A percentile compares a stretch with the other conserved stretches of the same genome.
Conservation (phyloP, 2,888 invertebrate genomes). For the Ernsta delagoae region DNA sequence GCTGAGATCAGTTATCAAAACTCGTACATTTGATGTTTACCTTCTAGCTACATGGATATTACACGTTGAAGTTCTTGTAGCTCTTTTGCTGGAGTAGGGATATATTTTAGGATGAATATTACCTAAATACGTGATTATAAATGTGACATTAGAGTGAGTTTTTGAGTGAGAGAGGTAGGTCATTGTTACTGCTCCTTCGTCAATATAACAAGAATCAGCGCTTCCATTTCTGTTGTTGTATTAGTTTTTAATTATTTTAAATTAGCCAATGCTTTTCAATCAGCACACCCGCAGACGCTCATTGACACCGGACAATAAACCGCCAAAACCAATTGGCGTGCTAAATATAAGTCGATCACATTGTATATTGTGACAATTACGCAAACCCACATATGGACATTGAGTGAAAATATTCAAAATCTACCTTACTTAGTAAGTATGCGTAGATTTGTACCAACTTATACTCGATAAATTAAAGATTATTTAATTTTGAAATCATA, state of each 20-base stretch:
- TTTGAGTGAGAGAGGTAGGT: neutral
- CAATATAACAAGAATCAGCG: neutral
- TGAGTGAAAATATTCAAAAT: neutral
- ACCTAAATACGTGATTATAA: too few species aligned
- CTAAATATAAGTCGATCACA: slow-evolving; percentile 27
- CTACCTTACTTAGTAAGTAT: too few species aligned
- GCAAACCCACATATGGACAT: neutral
- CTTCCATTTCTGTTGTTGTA: slow-evolving; percentile 1
- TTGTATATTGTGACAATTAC: slow-evolving; percentile 2
- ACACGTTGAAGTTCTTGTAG: too few species aligned
- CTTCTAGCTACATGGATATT: too few species aligned
- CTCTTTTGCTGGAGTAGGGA: too few species aligned
- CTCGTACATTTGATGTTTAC: neutral
- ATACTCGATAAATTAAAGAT: too few species aligned
- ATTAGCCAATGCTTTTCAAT: slow-evolving; percentile 63
- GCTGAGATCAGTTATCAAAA: too few species aligned
- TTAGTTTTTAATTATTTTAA: slow-evolving; percentile 31
- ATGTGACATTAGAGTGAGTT: too few species aligned
- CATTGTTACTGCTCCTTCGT: neutral
- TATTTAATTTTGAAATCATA: too few species aligned
- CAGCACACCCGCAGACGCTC: slow-evolving; percentile 55
- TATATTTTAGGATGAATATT: too few species aligned
- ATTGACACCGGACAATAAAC: slow-evolving; percentile 68
- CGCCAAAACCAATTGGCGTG: slow-evolving; percentile 65
- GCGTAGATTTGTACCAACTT: too few species aligned